Base-by-base conservation (phyloP, 2,113 vertebrate species). In the Aviceda subcristata region DNA sequence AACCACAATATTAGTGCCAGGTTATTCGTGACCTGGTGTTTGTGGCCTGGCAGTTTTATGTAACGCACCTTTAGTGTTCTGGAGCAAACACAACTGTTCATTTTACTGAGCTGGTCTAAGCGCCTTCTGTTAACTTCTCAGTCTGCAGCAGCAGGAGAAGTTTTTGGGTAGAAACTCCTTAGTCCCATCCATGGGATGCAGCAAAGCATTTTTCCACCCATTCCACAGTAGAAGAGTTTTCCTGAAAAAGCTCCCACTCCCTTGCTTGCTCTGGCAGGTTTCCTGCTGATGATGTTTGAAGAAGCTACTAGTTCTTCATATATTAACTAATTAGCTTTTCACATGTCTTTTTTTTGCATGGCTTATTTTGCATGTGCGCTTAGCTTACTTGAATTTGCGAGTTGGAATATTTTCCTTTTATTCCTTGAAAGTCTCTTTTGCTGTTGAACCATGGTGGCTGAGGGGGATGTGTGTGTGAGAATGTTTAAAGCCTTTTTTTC, bases 1-100 rank as follows among this genome's bases (percentile, higher is more conserved):
- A 74, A 29, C n/a, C 32, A 10, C 21, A 8, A 3, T 7, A 6
- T 50, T n/a, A n/a, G 57, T 0, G 1, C 2, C 17, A 19, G 36
- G 11, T 63, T 55, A 15, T 39, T 69, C 62, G 36, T 0, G 3
- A 20, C 14, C 41, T 0, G 13, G 12, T 29, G 41, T n/a, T 32
- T 6, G 3, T 23, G 45, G 51, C 60, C 34, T n/a, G 53, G 53
- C 5, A 6, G 18, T 14, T 60, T 7, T 15, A 6, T 23, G 14
- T 24, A 27, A 50, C 1, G 2, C 23, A 20, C 12, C 45, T 46
- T n/a, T 26, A 26, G 43, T 24, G 21, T n/a, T 21, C 24, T 39
- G 17, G 22, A 41, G n/a, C 59, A 55, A 43, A 34, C 13, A 8
- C 30, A 41, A 8, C 39, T 21, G 17, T 24, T 74, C 5, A 1